Evolutionary conservation across 2,113 vertebrate species (phyloP).

Genomic region (Oreochromis niloticus): DNA sequence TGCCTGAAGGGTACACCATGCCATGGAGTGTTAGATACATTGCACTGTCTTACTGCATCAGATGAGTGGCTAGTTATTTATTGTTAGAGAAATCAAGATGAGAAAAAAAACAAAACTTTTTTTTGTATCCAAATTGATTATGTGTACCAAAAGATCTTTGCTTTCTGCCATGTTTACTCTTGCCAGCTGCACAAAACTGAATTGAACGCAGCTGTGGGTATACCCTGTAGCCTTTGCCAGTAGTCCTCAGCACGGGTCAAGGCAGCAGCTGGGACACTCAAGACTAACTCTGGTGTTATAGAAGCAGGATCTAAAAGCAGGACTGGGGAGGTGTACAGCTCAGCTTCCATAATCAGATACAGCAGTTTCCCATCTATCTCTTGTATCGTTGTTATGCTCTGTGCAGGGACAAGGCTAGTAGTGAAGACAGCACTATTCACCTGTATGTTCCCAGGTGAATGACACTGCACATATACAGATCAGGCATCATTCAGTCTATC

Average conservation of each 20-base stretch:
- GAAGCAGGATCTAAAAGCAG: background rate
- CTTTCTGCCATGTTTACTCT: background rate
- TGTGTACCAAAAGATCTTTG: background rate
- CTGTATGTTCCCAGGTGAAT: background rate
- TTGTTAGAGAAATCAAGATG: background rate
- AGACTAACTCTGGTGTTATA: background rate
- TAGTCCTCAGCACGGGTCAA: background rate
- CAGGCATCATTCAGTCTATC: background rate
- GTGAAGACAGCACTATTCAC: background rate
- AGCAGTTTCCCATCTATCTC: background rate
- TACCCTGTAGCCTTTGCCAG: background rate
- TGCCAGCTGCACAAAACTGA: background rate
- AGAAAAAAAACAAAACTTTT: background rate
- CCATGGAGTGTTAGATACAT: background rate
- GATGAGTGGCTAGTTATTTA: background rate
- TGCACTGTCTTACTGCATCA: background rate
- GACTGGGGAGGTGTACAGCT: background rate
- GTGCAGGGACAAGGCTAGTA: background rate
- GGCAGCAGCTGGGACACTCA: background rate
- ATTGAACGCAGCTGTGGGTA: background rate
- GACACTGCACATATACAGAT: background rate
- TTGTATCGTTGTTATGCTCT: background rate
- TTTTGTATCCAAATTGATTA: background rate
- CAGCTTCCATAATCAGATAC: background rate
- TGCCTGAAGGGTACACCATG: background rate